A percentile compares a stretch with the other conserved stretches of the same genome.
Conservation (phyloP, 2,888 invertebrate species). For the Stramonita haemastoma region DNA sequence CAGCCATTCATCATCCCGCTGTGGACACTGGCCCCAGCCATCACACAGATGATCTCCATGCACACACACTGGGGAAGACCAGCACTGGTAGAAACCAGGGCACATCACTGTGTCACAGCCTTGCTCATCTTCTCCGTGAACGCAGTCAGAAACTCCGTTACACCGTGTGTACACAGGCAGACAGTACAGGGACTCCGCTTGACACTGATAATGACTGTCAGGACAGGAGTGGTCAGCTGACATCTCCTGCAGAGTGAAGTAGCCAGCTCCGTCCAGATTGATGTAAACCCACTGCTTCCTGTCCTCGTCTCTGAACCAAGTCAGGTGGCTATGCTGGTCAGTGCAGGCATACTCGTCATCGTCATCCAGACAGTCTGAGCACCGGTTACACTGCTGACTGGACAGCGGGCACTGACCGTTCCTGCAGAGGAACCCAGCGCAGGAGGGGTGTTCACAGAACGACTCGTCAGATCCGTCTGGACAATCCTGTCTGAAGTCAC, state of each 20-base stretch:
- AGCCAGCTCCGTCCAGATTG: neutral
- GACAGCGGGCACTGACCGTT: neutral
- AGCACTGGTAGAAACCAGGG: slow-evolving; percentile 1
- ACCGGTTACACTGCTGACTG: neutral
- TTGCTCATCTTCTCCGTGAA: slow-evolving; percentile 10
- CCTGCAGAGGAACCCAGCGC: neutral
- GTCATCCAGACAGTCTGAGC: neutral
- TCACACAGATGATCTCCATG: slow-evolving; percentile 18
- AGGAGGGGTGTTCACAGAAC: neutral
- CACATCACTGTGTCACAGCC: slow-evolving; percentile 2
- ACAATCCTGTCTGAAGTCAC: neutral
- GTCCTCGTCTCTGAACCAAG: neutral
- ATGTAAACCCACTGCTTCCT: neutral
- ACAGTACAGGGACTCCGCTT: neutral
- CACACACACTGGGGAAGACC: neutral
- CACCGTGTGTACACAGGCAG: slow-evolving; percentile 15
- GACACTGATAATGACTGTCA: neutral
- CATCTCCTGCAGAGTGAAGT: slow-evolving; percentile 10
- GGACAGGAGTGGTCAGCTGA: neutral
- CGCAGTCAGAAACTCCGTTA: neutral
- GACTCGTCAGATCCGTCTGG: neutral
- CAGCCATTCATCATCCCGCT: neutral
- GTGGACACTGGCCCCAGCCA: slow-evolving; percentile 25
- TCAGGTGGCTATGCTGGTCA: neutral
- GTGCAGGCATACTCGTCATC: neutral